These are phyloP conservation scores for Arizona elegans DNA, from an alignment of 2,113 vertebrate species.

Conservation along the genomic window DNA sequence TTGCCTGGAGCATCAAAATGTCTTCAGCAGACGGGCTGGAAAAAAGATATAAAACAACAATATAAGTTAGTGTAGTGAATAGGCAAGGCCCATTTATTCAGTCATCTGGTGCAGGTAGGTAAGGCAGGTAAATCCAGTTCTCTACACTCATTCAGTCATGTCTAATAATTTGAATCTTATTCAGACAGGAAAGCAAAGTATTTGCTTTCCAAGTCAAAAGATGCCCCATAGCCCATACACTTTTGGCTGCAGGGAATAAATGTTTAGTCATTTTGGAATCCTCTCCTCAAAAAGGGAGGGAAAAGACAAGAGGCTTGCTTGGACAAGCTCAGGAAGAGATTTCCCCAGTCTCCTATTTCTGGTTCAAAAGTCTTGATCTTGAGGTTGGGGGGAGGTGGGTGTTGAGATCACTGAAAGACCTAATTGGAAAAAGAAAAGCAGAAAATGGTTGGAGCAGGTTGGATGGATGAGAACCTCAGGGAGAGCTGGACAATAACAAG, in stretches of 20 bases:
- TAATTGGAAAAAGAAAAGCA: neutral
- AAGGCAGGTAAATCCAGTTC: neutral
- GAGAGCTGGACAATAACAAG: neutral
- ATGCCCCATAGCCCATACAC: neutral
- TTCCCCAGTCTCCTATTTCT: neutral
- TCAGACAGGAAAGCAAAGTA: neutral
- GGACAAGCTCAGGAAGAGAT: neutral
- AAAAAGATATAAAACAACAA: neutral
- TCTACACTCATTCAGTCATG: neutral
- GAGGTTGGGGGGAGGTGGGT: rapidly evolving
- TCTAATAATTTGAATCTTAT: neutral
- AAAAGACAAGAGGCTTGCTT: neutral
- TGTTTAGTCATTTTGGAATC: neutral
- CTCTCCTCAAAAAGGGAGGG: neutral
- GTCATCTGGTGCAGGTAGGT: neutral
- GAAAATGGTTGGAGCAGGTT: neutral
- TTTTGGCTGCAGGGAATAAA: neutral
- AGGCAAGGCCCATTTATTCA: neutral
- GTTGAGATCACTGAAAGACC: neutral
- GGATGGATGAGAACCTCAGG: neutral
- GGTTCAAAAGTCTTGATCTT: neutral
- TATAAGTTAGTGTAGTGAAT: neutral
- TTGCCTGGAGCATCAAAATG: neutral
- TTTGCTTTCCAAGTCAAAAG: neutral
- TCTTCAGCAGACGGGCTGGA: neutral